Base-by-base conservation (phyloP, 2,797 vertebrate species). In the Rallus crepitans region DNA sequence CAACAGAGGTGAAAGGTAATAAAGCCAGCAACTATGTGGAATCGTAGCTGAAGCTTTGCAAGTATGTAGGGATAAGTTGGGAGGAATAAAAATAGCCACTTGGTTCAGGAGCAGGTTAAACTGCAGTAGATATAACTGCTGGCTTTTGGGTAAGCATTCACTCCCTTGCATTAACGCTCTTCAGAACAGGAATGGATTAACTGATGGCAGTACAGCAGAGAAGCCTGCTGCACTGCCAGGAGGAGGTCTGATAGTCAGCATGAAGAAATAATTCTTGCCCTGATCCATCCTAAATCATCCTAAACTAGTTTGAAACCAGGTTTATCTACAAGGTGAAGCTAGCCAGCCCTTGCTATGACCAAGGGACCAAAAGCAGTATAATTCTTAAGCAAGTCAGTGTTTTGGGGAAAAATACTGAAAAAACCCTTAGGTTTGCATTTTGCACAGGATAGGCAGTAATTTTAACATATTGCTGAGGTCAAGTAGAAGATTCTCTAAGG, bases 161-260 rank as follows among this genome's bases (percentile, higher is more conserved):
- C 55, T 90, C 50, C 33, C 35, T 65, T 82, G 64, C 60, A 31
- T 87, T 89, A 76, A 68, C 55, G 89, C 50, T 45, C 64, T 75
- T 93, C 57, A 61, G 77, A 89, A 64, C 35, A 84, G 53, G 56
- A 90, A 76, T 50, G 68, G 64, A 91, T 89, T 90, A 95, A 86
- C 68, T 90, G 85, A 76, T 92, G 72, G 69, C 59, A 94, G 87
- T 63, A 56, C 52, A 84, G 89, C 76, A 84, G 69, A 91, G 71
- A 33, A 90, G 45, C 68, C 75, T 89, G 73, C 85, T 95, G 77
- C 4, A 14, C 64, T 92, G 80, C 75, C 64, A 89, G 50, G 81
- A 85, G 89, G 73, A 56, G 27, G 30, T 82, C 78, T 90, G 45
- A 68, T 84, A 94, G 85, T 68, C 87, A 93, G 75, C 65, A 25